Evolutionary conservation across 2,888 invertebrate genomes (phyloP).

Genomic region (Leptogaster cylindrica): DNA sequence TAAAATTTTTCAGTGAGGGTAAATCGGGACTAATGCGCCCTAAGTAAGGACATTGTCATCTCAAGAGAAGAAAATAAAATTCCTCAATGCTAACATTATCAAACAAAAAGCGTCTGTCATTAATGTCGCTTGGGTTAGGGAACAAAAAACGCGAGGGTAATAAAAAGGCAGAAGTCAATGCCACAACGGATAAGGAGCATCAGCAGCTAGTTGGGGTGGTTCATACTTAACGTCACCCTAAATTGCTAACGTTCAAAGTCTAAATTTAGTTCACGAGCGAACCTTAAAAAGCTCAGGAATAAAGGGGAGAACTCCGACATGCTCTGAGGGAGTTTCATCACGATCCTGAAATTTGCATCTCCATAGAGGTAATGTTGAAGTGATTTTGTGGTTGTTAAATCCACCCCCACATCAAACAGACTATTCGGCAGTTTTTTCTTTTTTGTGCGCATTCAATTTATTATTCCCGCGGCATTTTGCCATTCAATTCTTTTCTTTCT

Average conservation of each 20-base stretch:
- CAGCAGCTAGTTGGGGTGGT: neutral
- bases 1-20: too few relatives aligned
- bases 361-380: constrained; percentile 38
- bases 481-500: constrained; percentile 19
- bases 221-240: constrained; percentile 24
- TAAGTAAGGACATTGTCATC: too few relatives aligned
- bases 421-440: constrained; percentile 18
- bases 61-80: constrained; percentile 10
- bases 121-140: constrained; percentile 28
- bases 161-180: constrained; percentile 39
- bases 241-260: constrained; percentile 26
- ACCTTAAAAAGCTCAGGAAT: constrained; percentile 9
- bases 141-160: constrained; percentile 27
- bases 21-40: too few relatives aligned
- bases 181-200: constrained; percentile 17
- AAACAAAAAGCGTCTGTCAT: constrained; percentile 34
- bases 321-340: constrained; percentile 31
- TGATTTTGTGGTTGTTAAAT: constrained; percentile 42
- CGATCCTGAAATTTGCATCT: constrained; percentile 38
- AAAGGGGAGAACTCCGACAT: constrained; percentile 24
- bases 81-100: constrained; percentile 7
- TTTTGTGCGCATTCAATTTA: constrained; percentile 13
- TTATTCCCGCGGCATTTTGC: constrained; percentile 20
- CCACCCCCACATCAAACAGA: constrained; percentile 25
- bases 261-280: neutral